Evolutionary conservation across 2,797 vertebrate genomes (phyloP).

Genomic region (Helarctos malayanus): DNA sequence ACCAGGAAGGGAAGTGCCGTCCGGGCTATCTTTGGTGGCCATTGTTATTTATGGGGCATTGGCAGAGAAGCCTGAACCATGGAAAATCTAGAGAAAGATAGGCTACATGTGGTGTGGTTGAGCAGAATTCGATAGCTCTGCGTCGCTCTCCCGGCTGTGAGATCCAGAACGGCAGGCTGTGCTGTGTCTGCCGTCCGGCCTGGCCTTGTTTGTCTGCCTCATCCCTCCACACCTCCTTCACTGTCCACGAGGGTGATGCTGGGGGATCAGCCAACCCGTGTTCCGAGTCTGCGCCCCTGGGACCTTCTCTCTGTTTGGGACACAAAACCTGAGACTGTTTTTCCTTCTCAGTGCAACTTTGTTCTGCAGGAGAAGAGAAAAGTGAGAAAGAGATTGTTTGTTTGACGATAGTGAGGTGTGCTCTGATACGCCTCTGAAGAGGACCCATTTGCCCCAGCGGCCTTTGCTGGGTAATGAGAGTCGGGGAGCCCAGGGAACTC

Average conservation of each 20-base stretch:
- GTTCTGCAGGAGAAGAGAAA: conserved; percentile 65
- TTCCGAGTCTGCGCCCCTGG: conserved; percentile 56
- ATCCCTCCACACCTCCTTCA: conserved; percentile 61
- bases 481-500: conserved; percentile 10
- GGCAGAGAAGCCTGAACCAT: conserved; percentile 47
- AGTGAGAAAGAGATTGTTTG: conserved; percentile 58
- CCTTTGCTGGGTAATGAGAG: conserved; percentile 31
- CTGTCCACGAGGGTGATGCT: background rate
- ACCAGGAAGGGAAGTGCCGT: conserved; percentile 39
- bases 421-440: conserved; percentile 40
- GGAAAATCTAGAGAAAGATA: conserved; percentile 74
- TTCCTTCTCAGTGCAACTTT: conserved; percentile 75
- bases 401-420: conserved; percentile 49
- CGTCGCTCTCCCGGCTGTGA: background rate
- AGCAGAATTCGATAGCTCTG: conserved; percentile 59
- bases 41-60: conserved; percentile 71
- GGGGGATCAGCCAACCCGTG: conserved; percentile 21
- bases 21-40: conserved; percentile 37
- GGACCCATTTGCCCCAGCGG: background rate
- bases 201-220: conserved; percentile 37
- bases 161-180: background rate
- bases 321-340: conserved; percentile 74
- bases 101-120: background rate
- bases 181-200: conserved; percentile 18
- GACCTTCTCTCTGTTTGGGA: conserved; percentile 62